Evolutionary conservation across 2,797 vertebrate genomes (phyloP), one percentile per base, ranked within the genome.

Genomic region (Neostethus bicornis): DNA sequence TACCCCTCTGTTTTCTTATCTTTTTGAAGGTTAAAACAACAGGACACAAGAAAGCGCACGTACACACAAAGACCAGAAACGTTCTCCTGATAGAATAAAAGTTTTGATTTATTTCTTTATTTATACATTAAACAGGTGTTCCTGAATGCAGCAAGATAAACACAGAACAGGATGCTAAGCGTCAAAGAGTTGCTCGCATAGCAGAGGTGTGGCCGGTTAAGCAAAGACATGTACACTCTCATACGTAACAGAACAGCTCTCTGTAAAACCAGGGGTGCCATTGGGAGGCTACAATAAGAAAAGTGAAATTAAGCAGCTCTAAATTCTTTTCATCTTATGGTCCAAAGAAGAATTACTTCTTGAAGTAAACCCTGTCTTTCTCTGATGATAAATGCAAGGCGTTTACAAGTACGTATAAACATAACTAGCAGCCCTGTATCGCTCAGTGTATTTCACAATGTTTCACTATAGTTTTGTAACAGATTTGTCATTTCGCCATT

Each of bases 81-180:
- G n/a, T 84, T 87, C 75, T 80, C 85, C 78, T 87, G 84, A 87
- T 92, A 92, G 92, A 93, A 93, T 93, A 93, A 92, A 93, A 92
- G 90, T 91, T 81, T 90, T 83, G 78, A 91, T 93, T 93, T 92
- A 93, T 93, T 93, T 87, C 80, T 90, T 91, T 80, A 86, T 90
- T 85, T 92, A 90, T 91, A 93, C 92, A 93, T 91, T 89, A 85
- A 91, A 92, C 90, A 92, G 86, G 90, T 90, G 90, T 90, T 91
- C 90, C 91, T 91, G 89, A 92, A 91, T 89, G 91, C 87, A 92
- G 89, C 89, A 90, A 87, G 89, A 90, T 81, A 88, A 90, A 91
- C 91, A 92, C 73, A 88, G 80, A 86, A 88, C 86, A 88, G 82
- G 85, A 90, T 86, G 91, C 91, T 84, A 91, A 89, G 89, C 87